Evolutionary conservation across 2,113 vertebrate genomes (phyloP).

Genomic region (Scalopus aquaticus): DNA sequence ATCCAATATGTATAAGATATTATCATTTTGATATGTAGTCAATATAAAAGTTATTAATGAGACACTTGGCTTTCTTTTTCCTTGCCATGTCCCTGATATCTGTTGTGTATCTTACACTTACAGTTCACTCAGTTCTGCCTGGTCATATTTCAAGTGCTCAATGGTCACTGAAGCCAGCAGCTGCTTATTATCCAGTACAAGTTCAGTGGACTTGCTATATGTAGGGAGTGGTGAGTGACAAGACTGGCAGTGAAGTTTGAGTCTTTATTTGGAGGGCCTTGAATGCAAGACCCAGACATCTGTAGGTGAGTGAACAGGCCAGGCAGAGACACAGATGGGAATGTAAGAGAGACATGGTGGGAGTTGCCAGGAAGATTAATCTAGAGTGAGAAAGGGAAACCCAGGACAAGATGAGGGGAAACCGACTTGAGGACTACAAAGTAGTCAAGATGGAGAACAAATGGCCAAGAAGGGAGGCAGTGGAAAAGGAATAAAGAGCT

Average conservation of each 20-base stretch:
- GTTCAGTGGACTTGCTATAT: neutral
- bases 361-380: neutral
- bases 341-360: neutral
- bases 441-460: neutral
- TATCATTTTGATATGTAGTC: neutral
- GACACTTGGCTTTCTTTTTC: neutral
- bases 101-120: neutral
- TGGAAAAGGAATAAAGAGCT: neutral
- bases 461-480: neutral
- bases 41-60: conserved; percentile 25
- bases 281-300: neutral
- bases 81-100: neutral
- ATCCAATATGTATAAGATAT: neutral
- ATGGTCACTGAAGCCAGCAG: neutral
- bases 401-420: neutral
- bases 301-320: neutral
- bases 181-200: neutral
- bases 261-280: neutral
- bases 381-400: neutral
- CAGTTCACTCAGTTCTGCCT: neutral
- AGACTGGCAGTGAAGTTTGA: neutral
- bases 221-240: neutral
- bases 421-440: neutral
- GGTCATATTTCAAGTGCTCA: neutral
- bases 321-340: neutral